phyloP scores from a whole-genome alignment of 2,113 vertebrate genomes.

The Taurulus bubalis region DNA sequence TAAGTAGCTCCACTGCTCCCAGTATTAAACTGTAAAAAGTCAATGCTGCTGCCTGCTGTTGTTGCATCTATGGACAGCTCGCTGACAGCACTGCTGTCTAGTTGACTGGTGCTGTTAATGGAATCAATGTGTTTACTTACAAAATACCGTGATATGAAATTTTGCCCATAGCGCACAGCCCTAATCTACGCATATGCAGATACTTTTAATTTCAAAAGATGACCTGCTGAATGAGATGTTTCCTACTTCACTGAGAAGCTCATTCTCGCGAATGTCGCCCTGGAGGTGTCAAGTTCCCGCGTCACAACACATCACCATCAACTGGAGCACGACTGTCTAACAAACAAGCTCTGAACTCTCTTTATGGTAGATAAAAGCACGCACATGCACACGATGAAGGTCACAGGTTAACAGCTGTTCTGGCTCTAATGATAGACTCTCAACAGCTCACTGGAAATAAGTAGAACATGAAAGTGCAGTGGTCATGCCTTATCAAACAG shows the following conservation, averaged over 20 bases:
- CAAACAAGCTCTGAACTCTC: background rate
- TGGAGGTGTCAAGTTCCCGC: background rate
- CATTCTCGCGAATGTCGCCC: background rate
- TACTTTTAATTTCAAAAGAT: slow-evolving; percentile 11
- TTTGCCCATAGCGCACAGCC: no score
- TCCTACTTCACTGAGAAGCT: background rate
- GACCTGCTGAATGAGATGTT: background rate
- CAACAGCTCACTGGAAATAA: background rate
- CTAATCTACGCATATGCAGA: background rate
- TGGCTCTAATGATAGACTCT: no score
- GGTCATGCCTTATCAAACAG: background rate
- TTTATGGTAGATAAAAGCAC: no score
- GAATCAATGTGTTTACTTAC: no score
- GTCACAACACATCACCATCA: background rate
- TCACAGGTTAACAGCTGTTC: background rate
- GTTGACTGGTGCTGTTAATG: no score
- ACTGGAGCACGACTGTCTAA: background rate
- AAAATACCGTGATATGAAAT: no score
- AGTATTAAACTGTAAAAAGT: no score
- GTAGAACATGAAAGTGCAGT: background rate
- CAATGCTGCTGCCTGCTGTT: no score
- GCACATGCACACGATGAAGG: background rate
- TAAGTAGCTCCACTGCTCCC: no score
- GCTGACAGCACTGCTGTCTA: no score
- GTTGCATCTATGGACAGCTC: no score